phyloP scores from a whole-genome alignment of 1,140 invertebrate species.

The Trichogramma pretiosum region DNA sequence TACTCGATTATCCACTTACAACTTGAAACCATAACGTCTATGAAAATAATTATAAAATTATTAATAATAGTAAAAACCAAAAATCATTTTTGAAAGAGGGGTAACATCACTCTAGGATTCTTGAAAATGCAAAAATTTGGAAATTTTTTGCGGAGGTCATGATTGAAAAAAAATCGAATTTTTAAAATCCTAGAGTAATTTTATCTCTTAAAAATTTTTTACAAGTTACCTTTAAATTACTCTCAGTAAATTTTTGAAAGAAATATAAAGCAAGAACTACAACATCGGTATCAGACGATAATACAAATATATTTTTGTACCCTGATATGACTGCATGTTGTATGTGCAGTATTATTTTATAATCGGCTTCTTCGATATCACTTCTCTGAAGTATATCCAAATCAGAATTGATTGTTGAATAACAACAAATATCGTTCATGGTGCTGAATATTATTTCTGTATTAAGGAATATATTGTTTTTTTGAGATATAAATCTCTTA shows the following conservation, averaged over 20 bases:
- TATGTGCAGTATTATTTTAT: neutral
- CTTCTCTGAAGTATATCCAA: neutral
- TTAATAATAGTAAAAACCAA: neutral
- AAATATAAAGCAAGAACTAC: constrained; percentile 2
- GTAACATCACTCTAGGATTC: too few relatives aligned
- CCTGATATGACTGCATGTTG: neutral
- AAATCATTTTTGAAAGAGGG: neutral
- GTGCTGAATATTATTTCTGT: neutral
- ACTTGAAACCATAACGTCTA: neutral
- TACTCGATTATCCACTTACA: neutral
- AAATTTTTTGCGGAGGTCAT: too few relatives aligned
- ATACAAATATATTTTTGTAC: constrained; percentile 1
- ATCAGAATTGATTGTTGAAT: neutral
- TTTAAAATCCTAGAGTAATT: too few relatives aligned
- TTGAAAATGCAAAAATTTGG: too few relatives aligned
- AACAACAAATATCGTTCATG: neutral
- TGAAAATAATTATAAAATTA: neutral
- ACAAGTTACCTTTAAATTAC: neutral
- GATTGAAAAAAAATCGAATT: too few relatives aligned
- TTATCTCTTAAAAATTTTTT: neutral
- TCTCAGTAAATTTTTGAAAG: neutral
- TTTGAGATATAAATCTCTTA: neutral
- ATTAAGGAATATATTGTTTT: neutral
- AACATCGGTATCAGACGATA: neutral
- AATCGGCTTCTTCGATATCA: constrained; percentile 4